Conservation (phyloP, 2,113 vertebrate species). For the Bostrychus sinensis region DNA sequence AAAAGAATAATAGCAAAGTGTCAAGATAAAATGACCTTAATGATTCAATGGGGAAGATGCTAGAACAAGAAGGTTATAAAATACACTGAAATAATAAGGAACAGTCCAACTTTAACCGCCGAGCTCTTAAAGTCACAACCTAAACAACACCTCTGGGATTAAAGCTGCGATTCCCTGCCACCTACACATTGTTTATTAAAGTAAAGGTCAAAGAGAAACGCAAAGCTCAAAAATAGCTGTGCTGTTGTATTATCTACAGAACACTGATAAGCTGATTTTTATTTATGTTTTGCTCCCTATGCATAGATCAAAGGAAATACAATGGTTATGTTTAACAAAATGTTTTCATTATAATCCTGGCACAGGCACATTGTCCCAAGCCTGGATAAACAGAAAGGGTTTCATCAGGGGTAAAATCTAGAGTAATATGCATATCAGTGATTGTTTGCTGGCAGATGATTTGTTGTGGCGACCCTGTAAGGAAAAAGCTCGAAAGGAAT, state of each 20-base stretch:
- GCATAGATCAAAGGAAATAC: no score
- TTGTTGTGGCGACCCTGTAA: no score
- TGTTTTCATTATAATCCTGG: no score
- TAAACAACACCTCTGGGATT: neutral
- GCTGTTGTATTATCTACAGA: neutral
- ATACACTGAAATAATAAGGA: neutral
- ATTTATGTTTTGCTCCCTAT: neutral
- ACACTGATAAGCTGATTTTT: neutral
- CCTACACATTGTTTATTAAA: neutral
- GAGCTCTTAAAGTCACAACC: neutral
- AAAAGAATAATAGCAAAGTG: neutral
- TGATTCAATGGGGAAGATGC: neutral
- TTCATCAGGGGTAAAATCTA: no score
- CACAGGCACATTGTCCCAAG: no score
- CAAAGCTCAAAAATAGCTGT: neutral
- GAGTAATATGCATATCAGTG: no score
- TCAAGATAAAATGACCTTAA: conserved; percentile 1
- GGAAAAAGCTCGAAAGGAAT: no score
- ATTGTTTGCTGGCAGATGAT: no score
- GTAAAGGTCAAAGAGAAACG: neutral
- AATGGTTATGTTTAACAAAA: no score
- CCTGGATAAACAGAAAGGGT: no score
- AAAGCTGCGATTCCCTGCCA: neutral
- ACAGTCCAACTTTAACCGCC: neutral
- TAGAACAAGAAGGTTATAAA: neutral